Base-by-base conservation (phyloP, 2,888 invertebrate genomes). In the Drosophila paramelanica region DNA sequence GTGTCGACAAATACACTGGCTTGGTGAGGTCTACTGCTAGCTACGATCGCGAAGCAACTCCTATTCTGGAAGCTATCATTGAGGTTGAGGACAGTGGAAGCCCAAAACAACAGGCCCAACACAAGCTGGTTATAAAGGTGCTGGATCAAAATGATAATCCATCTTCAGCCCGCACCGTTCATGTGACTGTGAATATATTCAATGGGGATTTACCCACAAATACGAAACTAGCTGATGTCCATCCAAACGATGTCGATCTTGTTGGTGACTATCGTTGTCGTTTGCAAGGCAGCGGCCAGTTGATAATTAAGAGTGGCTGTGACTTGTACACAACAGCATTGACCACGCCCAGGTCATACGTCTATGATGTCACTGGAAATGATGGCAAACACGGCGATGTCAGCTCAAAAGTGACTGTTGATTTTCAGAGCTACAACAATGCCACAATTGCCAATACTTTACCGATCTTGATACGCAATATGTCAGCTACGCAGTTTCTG, bases 111-210 rank as follows among this genome's bases (percentile, higher is more conserved):
- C 95, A 95, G 81, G 96, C 97, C 0, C 96, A 96, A 77, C 96
- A 97, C 89, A 94, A 94, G 8, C 94, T 98, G 56, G 94, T 94
- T 25, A 94, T 98, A 14, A 94, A 95, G 68, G 95, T 98, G 3
- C 92, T 96, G 14, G 98, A 98, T 92, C 95, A 96, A 91, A 98
- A 98, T 91, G 98, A 98, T 87, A 97, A 96, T 90, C 97, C 98
- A 14, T 98, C 97, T 0, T 95, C 95, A 2, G 94, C 97, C 20
- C 94, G 98, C 85, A 96, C 96, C 10, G 96, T 96, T 0, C 96
- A 96, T 85, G 94, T 97, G 20, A 93, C 96, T 52, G 95, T 97
- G 2, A 95, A 96, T 88, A 94, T 96, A 1, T 96, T 96, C 86
- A 96, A 97, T 86, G 95, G 95, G 58, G 94, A 94, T 69, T 94